A percentile compares a stretch with the other conserved stretches of the same genome.
phyloP scores from a whole-genome alignment of 2,888 invertebrate species.

The Diarsia dahlii region DNA sequence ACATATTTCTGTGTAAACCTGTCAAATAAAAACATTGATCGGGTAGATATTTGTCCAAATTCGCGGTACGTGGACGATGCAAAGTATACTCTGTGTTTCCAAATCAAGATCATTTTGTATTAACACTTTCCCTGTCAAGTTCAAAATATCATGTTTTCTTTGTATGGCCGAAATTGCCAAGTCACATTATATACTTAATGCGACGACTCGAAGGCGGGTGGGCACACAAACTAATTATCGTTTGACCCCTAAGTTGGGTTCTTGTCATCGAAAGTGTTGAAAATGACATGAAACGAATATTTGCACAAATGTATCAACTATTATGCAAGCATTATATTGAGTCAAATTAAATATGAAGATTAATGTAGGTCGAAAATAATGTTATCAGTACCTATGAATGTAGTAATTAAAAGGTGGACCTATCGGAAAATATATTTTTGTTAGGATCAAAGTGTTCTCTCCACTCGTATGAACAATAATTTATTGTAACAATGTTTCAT shows the following conservation, averaged over 20 bases:
- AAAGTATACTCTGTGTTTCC: not conserved
- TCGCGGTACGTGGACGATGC: not conserved
- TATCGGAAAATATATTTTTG: conserved; percentile 83
- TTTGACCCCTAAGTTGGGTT: no score
- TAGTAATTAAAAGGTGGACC: conserved; percentile 57
- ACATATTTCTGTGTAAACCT: not conserved
- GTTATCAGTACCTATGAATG: conserved; percentile 10
- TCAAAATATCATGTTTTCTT: no score
- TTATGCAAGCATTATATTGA: not conserved
- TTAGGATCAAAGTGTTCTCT: conserved; percentile 80
- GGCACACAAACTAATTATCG: no score
- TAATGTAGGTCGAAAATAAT: not conserved
- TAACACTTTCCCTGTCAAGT: no score
- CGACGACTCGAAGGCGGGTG: no score
- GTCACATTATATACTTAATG: no score
- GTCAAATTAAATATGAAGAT: not conserved
- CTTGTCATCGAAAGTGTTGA: no score
- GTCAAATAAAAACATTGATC: not conserved
- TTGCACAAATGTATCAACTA: not conserved
- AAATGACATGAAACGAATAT: not conserved
- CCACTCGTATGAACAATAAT: conserved; percentile 51
- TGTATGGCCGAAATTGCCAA: no score
- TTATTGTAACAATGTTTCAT: conserved; percentile 54
- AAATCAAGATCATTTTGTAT: not conserved
- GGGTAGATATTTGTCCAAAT: not conserved